Evolutionary conservation across 2,888 invertebrate species (phyloP), one percentile per base, ranked within the genome.

Genomic region (Amiota mariae): DNA sequence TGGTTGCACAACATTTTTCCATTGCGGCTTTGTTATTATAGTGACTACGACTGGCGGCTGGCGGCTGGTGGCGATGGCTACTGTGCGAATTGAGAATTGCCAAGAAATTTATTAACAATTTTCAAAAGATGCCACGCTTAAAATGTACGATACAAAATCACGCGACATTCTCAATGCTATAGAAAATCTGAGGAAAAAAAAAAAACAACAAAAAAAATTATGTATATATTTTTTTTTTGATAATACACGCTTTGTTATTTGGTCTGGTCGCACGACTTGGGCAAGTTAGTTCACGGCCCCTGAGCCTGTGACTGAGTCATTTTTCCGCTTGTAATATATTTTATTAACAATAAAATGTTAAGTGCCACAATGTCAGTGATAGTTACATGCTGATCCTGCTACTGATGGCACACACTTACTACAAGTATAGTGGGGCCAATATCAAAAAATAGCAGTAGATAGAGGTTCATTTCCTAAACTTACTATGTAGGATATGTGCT

Each of bases 281-380:
- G 24, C 59, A 13, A 18, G 54, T 54, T 12, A 70, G 54, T 36
- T 18, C 10, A 64, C 73, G 70, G 61, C 18, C 46, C 71, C 71
- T 49, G 20, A 68, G 71, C 68, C 8, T 70, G 63, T 73, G 71
- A 63, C 8, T 70, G 63, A 72, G 20, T 70, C 36, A 13, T 20
- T 79, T 82, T 77, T 85, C 85, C 81, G 85, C 83, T 76, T 84
- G 85, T 84, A 86, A 84, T 84, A 84, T 84, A 84, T 84, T 84
- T 84, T 84, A 86, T 86, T 86, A 84, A 84, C 84, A 84, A 84
- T 86, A 84, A 84, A 84, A 84, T 84, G 84, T 85, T 84, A 85
- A 85, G 83, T 86, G 86, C 83, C 86, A 81, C 78, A 78, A 80
- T 81, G 77, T 76, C 72, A 78, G 74, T 74, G 78, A 76, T 78